phyloP scores from a whole-genome alignment of 2,113 vertebrate species.

The Pygathrix nemaeus region DNA sequence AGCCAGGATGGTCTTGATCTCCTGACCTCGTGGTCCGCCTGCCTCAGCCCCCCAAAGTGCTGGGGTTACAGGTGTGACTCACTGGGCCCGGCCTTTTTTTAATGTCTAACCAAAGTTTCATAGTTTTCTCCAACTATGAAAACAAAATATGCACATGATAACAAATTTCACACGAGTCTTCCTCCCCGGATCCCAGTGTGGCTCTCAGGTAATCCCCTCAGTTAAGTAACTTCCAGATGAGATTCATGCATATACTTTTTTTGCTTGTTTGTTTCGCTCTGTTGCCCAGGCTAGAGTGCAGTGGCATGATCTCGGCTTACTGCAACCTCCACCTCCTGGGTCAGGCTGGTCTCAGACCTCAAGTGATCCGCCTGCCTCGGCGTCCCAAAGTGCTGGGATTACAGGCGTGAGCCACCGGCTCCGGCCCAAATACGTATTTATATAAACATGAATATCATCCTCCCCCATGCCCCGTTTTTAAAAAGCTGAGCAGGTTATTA shows the following conservation, averaged over 20 bases:
- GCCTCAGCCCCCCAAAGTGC: no score
- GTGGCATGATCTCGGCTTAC: not conserved
- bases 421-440: no score
- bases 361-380: no score
- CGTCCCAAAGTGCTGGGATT: no score
- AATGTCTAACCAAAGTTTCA: conserved; percentile 34
- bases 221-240: not conserved
- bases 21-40: no score
- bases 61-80: no score
- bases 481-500: not conserved
- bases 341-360: no score
- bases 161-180: not conserved
- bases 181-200: not conserved
- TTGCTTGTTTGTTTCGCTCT: not conserved
- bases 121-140: conserved; percentile 18
- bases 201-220: not conserved
- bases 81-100: not conserved
- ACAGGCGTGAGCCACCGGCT: no score
- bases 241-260: not conserved
- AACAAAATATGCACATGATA: not conserved
- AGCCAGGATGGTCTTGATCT: no score
- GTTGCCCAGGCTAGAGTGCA: not conserved
- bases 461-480: not conserved
- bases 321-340: not conserved
- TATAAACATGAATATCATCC: not conserved